Percentiles rank a stretch among this genome's conserved stretches.
Evolutionary conservation across 2,888 invertebrate genomes (phyloP).

Genomic region (Pinctada fucata): DNA sequence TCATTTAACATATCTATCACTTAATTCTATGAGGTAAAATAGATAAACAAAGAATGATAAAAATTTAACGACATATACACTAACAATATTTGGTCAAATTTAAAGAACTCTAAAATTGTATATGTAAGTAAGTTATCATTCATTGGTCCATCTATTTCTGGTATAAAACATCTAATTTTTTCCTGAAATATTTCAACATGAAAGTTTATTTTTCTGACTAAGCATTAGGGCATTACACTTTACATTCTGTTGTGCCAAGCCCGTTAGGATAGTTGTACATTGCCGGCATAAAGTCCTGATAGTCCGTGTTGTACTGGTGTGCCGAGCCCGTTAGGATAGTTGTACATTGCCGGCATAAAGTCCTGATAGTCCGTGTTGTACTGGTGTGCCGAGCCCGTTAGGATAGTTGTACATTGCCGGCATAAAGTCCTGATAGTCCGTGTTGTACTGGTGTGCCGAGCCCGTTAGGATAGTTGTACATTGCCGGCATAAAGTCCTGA

Average conservation of each 20-base stretch:
- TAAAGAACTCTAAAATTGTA: too few species aligned
- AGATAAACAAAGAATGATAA: too few species aligned
- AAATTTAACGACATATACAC: too few species aligned
- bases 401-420: conserved; percentile 77
- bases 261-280: conserved; percentile 75
- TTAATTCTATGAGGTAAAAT: too few species aligned
- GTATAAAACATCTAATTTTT: too few species aligned
- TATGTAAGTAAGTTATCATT: too few species aligned
- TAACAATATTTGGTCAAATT: too few species aligned
- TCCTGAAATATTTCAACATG: too few species aligned
- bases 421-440: conserved; percentile 77
- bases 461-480: conserved; percentile 75
- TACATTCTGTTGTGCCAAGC: not conserved
- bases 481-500: conserved; percentile 75
- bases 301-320: conserved; percentile 69
- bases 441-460: conserved; percentile 49
- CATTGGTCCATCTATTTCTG: too few species aligned
- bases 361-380: conserved; percentile 76
- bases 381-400: conserved; percentile 38
- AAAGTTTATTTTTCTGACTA: too few species aligned
- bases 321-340: conserved; percentile 66
- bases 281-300: conserved; percentile 76
- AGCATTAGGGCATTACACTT: conserved; percentile 1
- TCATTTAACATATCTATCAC: too few species aligned
- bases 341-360: conserved; percentile 75